Conservation (phyloP, 2,888 invertebrate genomes). For the Tenthredo amoena region DNA sequence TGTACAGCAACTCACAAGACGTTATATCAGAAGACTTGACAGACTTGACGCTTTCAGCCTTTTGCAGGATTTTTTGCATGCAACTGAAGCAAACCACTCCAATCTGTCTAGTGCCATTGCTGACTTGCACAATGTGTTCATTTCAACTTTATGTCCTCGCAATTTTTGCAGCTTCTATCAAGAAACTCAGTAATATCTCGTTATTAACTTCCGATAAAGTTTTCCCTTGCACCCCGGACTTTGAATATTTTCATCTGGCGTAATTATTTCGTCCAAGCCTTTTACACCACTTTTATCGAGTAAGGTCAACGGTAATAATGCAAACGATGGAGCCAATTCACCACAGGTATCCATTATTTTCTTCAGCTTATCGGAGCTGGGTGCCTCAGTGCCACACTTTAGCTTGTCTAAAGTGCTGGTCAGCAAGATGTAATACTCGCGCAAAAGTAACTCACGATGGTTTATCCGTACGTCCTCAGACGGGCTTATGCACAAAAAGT, state of each 20-base stretch:
- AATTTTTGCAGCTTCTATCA: neutral
- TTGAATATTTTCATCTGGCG: neutral
- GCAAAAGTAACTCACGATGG: constrained; percentile 61
- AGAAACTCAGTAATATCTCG: constrained; percentile 66
- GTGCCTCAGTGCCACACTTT: constrained; percentile 66
- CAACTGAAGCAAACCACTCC: constrained; percentile 61
- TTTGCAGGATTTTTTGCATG: constrained; percentile 66
- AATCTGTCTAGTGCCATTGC: no score
- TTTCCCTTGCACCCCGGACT: constrained; percentile 60
- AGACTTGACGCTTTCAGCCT: constrained; percentile 65
- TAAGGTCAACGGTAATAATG: constrained; percentile 67
- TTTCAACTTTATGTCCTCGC: neutral
- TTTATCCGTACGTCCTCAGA: constrained; percentile 60
- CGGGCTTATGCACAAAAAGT: constrained; percentile 77
- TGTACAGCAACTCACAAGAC: neutral
- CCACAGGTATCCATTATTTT: constrained; percentile 57
- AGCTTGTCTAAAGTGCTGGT: constrained; percentile 64
- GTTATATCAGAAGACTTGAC: constrained; percentile 60
- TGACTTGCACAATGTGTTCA: constrained; percentile 59
- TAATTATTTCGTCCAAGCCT: constrained; percentile 67
- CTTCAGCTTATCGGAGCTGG: constrained; percentile 64
- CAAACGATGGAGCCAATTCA: constrained; percentile 63
- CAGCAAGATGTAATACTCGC: constrained; percentile 66
- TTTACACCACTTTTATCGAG: constrained; percentile 63
- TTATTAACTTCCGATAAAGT: constrained; percentile 61